These are phyloP conservation scores for Nasonia longicornis DNA, from an alignment of 1,140 invertebrate species.

Conservation along the genomic window DNA sequence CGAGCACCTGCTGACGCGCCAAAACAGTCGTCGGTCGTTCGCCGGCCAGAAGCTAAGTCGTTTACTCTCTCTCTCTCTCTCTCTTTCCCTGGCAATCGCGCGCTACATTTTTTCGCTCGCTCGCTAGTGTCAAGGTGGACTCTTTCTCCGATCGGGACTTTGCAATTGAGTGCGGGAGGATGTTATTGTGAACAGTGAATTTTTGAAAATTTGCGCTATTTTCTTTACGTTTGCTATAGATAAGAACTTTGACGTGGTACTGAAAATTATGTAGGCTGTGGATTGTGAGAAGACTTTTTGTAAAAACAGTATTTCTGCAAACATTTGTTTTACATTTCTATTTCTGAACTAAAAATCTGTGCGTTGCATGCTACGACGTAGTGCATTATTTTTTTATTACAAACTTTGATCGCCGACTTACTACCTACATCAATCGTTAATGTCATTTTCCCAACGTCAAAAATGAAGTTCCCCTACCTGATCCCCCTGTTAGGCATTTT, in stretches of 20 bases:
- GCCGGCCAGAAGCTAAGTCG: constrained; percentile 32
- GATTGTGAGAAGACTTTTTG: background rate
- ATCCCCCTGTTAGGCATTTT: background rate
- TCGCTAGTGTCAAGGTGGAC: background rate
- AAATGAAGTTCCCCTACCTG: background rate
- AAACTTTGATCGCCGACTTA: background rate
- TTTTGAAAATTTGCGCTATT: background rate
- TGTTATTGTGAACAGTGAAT: background rate
- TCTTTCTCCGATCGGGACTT: background rate
- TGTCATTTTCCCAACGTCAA: background rate
- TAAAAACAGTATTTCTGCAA: background rate
- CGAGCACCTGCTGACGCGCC: constrained; percentile 55
- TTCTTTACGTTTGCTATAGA: background rate
- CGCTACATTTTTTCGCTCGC: background rate
- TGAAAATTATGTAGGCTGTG: background rate
- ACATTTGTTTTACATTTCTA: too few species aligned
- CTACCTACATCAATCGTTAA: background rate
- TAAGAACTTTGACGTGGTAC: background rate
- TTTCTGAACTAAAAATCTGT: too few species aligned
- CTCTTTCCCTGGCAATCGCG: too few species aligned
- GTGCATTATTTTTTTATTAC: background rate
- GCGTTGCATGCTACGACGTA: too few species aligned
- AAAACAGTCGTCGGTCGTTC: constrained; percentile 54
- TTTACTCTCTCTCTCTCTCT: background rate
- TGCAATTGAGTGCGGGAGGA: background rate